Percentiles rank a stretch among this genome's conserved stretches.
These are phyloP conservation scores for Bombylius discolor DNA, from an alignment of 2,888 invertebrate species.

Conservation along the genomic window DNA sequence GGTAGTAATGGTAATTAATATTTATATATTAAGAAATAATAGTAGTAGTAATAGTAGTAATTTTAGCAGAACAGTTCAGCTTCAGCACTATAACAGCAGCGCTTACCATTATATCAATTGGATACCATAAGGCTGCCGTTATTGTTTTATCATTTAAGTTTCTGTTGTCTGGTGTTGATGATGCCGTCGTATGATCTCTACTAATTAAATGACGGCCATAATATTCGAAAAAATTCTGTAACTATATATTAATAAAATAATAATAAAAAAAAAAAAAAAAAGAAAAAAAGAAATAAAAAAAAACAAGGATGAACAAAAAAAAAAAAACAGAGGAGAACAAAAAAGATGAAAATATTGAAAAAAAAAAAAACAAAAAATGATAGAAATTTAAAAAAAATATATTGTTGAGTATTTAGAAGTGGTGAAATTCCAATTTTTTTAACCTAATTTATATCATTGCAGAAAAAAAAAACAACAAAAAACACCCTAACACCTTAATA, in stretches of 20 bases:
- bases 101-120: conserved; percentile 8
- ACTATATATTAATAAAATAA: neutral
- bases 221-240: conserved; percentile 8
- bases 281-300: neutral
- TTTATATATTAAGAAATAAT: too few relatives aligned
- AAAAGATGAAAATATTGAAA: neutral
- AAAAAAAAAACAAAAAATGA: neutral
- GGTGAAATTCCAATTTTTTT: too few relatives aligned
- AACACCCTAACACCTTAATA: too few relatives aligned
- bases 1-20: too few relatives aligned
- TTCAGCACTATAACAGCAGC: too few relatives aligned
- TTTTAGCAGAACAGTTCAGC: too few relatives aligned
- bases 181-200: neutral
- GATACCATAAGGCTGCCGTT: conserved; percentile 6
- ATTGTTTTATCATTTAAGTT: neutral
- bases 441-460: too few relatives aligned
- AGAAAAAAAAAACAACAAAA: too few relatives aligned
- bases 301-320: neutral
- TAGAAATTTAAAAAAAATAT: too few relatives aligned
- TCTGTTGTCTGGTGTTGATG: neutral
- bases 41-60: too few relatives aligned
- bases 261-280: neutral
- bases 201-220: conserved; percentile 5
- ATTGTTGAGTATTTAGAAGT: too few relatives aligned
- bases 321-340: neutral